Percentiles rank a stretch among this genome's conserved stretches.
Evolutionary conservation across 23 tunicate species (phyloP).

Genomic region (Phallusia fumigata): DNA sequence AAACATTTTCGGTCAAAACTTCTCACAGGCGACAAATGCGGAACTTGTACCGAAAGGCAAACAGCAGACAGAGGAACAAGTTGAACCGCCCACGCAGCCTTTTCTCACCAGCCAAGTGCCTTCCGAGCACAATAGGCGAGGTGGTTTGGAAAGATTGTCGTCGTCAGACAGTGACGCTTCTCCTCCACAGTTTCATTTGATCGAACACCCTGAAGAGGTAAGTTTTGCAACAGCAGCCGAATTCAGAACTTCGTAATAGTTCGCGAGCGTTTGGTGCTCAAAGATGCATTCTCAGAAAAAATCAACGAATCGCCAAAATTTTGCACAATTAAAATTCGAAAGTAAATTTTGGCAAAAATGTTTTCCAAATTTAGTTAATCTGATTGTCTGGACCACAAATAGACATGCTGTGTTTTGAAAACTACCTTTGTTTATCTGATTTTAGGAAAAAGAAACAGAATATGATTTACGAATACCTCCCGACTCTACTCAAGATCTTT

Average conservation of each 20-base stretch:
- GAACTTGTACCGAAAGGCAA: background rate
- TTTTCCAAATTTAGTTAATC: too few species aligned
- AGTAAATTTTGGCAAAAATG: too few species aligned
- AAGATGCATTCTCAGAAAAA: too few species aligned
- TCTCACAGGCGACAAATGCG: background rate
- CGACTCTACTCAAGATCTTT: background rate
- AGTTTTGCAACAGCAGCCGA: background rate
- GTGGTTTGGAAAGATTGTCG: background rate
- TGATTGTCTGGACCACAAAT: too few species aligned
- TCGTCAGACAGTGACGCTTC: slow-evolving; percentile 70
- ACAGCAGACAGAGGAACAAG: background rate
- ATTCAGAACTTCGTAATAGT: too few species aligned
- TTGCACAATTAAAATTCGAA: too few species aligned
- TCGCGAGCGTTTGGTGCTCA: too few species aligned
- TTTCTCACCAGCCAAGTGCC: slow-evolving; percentile 28
- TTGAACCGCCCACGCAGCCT: slow-evolving; percentile 16
- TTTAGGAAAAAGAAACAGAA: too few species aligned
- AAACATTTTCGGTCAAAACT: slow-evolving; percentile 33
- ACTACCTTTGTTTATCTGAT: too few species aligned
- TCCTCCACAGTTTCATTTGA: slow-evolving; percentile 47
- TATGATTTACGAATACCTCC: background rate
- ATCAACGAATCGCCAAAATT: too few species aligned
- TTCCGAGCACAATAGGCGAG: background rate
- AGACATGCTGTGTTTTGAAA: too few species aligned
- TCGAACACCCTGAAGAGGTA: slow-evolving; percentile 19